Percentiles rank a stretch among this genome's conserved stretches.
phyloP scores from a whole-genome alignment of 2,888 invertebrate genomes.

The Hofmannophila pseudospretella region DNA sequence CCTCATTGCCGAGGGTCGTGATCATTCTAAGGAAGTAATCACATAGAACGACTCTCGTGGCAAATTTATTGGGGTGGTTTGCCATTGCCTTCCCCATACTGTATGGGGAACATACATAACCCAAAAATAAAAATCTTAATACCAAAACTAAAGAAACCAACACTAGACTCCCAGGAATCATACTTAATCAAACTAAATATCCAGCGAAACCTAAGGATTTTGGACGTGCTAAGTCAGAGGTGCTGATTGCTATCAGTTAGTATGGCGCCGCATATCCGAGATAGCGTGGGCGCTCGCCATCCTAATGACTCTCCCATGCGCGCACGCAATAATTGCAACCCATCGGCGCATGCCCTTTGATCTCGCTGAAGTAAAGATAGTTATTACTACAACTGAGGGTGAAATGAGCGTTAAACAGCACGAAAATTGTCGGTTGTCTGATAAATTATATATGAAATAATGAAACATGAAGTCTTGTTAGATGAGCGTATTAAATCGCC shows the following conservation, averaged over 20 bases:
- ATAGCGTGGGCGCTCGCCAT: slow-evolving; percentile 24
- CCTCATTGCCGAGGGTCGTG: too few relatives aligned
- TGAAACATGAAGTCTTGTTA: slow-evolving; percentile 55
- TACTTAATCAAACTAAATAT: neutral
- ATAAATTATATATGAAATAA: slow-evolving; percentile 69
- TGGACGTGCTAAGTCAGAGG: slow-evolving; percentile 53
- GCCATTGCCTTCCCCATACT: too few relatives aligned
- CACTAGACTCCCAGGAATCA: neutral
- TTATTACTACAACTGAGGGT: slow-evolving; percentile 70
- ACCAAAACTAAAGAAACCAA: too few relatives aligned
- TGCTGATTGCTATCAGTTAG: slow-evolving; percentile 66
- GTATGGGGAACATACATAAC: too few relatives aligned
- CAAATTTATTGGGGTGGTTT: too few relatives aligned
- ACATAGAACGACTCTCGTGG: too few relatives aligned
- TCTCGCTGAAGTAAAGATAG: slow-evolving; percentile 65
- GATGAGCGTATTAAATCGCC: slow-evolving; percentile 44
- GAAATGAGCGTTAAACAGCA: slow-evolving; percentile 68
- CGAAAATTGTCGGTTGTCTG: slow-evolving; percentile 50
- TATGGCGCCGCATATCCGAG: slow-evolving; percentile 51
- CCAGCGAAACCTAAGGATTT: slow-evolving; percentile 19
- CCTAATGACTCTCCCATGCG: slow-evolving; percentile 52
- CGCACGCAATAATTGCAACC: slow-evolving; percentile 66
- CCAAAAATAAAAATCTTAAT: too few relatives aligned
- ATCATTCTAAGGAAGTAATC: too few relatives aligned
- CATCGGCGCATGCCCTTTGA: slow-evolving; percentile 72